Conservation (phyloP, 2,888 invertebrate genomes). For the Troides aeacus region DNA sequence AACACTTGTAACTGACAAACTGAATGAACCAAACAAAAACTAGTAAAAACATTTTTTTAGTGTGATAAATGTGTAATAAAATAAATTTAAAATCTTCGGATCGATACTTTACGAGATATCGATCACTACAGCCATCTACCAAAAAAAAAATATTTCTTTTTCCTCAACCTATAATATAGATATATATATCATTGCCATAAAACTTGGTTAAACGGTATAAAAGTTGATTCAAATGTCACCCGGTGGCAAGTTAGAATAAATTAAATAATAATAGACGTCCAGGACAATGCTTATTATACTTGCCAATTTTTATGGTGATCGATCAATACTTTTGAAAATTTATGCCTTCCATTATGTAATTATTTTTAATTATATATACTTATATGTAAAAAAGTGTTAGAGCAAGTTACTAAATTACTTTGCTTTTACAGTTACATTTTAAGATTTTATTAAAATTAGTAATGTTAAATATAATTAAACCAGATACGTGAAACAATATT, state of each 20-base stretch:
- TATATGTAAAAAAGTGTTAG: background rate
- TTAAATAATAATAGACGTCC: background rate
- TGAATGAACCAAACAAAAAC: background rate
- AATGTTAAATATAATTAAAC: background rate
- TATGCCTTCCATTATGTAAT: background rate
- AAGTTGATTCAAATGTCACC: background rate
- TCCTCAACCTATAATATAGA: background rate
- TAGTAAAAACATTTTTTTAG: background rate
- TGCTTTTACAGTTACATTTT: background rate
- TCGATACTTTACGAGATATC: background rate
- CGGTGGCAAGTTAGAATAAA: background rate
- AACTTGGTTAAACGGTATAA: too few species aligned
- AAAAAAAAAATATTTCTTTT: background rate
- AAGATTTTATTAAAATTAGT: background rate
- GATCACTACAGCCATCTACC: background rate
- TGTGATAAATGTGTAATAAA: background rate
- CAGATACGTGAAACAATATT: background rate
- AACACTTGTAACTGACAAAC: background rate
- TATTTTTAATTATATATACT: background rate
- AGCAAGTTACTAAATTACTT: background rate
- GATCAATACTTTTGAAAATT: background rate
- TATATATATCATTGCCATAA: too few species aligned
- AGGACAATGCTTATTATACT: background rate
- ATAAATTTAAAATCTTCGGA: background rate
- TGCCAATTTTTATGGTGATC: background rate